Conservation (phyloP, 1,140 invertebrate genomes). For the Temnothorax curvispinosus region DNA sequence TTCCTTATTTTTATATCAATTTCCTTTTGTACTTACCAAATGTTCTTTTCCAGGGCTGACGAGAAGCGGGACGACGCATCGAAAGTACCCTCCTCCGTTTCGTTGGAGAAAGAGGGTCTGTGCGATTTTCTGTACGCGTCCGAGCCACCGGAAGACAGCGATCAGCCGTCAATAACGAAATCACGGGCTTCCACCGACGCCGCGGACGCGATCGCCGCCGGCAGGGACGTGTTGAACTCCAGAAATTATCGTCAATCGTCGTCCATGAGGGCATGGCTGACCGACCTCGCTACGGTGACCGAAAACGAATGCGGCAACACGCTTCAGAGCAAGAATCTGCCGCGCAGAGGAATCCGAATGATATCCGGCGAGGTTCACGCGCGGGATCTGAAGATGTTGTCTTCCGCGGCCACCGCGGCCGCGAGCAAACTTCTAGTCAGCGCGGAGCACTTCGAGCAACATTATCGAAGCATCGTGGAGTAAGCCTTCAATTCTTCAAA, state of each 20-base stretch:
- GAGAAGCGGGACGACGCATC: conserved; percentile 66
- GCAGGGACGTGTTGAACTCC: conserved; percentile 37
- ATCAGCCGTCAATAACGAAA: conserved; percentile 17
- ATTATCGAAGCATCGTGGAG: conserved; percentile 74
- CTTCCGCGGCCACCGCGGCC: conserved; percentile 80
- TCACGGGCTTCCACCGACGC: conserved; percentile 5
- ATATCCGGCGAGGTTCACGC: conserved; percentile 55
- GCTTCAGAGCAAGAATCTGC: conserved; percentile 80
- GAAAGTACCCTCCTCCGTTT: conserved; percentile 15
- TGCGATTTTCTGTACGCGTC: conserved; percentile 79
- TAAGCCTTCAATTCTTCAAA: conserved; percentile 66
- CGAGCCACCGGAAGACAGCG: conserved; percentile 77
- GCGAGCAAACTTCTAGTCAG: conserved; percentile 81
- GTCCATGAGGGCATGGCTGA: conserved; percentile 79
- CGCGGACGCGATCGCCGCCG: conserved; percentile 18
- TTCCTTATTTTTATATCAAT: conserved; percentile 3
- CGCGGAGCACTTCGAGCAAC: conserved; percentile 79
- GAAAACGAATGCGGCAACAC: conserved; percentile 78
- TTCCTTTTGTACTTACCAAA: conserved; percentile 20
- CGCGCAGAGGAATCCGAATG: conserved; percentile 45
- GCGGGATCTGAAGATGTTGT: conserved; percentile 75
- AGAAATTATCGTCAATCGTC: conserved; percentile 58
- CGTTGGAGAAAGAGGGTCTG: conserved; percentile 70
- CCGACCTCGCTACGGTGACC: conserved; percentile 69
- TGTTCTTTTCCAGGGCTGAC: conserved; percentile 67